Evolutionary conservation across 2,113 vertebrate genomes (phyloP).

Genomic region (Sprattus sprattus): DNA sequence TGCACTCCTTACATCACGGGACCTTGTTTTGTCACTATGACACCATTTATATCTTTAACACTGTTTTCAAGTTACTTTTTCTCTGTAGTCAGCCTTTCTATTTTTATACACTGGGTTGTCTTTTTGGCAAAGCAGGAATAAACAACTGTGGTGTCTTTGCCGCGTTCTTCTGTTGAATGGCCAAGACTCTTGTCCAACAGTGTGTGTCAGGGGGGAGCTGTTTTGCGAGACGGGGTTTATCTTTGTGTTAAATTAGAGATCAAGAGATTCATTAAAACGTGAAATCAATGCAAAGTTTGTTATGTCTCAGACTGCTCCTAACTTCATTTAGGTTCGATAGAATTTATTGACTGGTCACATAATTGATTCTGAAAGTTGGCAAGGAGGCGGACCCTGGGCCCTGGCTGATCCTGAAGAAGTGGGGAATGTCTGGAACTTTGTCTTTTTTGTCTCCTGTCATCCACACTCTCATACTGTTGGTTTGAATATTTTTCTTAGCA

Average conservation of each 20-base stretch:
- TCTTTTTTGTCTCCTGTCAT: background rate
- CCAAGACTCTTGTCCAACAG: background rate
- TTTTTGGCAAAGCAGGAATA: background rate
- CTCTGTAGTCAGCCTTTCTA: background rate
- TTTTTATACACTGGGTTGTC: background rate
- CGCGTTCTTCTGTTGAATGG: background rate
- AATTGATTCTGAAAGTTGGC: conserved; percentile 24
- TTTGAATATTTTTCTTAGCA: too few relatives aligned
- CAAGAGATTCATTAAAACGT: conserved; percentile 29
- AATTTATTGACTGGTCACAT: conserved; percentile 24
- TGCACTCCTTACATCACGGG: too few relatives aligned
- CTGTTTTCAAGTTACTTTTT: background rate
- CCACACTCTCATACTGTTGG: too few relatives aligned
- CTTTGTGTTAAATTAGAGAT: conserved; percentile 20
- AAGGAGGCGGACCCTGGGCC: background rate
- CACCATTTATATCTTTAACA: too few relatives aligned
- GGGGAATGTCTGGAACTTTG: background rate
- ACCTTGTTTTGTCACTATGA: too few relatives aligned
- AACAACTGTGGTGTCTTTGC: background rate
- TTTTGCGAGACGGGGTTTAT: background rate
- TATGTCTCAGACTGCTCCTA: conserved; percentile 17
- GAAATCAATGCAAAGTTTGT: conserved; percentile 43
- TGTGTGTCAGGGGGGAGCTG: background rate
- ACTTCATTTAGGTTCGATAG: conserved; percentile 26
- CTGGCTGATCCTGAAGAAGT: background rate